Evolutionary conservation across 2,113 vertebrate species (phyloP), one percentile per base, ranked within the genome.

Genomic region (Neotoma lepida): DNA sequence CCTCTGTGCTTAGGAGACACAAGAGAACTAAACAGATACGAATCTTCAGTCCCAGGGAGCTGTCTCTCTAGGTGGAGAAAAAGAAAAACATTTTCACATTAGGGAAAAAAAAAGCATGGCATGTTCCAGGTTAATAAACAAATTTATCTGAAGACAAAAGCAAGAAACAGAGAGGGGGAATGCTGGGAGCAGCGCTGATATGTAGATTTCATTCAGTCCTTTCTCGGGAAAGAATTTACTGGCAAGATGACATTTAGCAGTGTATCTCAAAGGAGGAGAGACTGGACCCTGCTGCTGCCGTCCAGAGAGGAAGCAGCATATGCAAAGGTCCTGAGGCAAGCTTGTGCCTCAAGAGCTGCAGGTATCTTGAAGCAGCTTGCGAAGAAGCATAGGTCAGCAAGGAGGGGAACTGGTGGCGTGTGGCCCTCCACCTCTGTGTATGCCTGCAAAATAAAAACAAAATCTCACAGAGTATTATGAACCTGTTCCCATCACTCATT

Each of bases 21-120:
- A 18, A 28, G 46, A 49, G 87, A 90, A 35, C 51, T 54, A 76
- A 80, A n/a, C 9, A 61, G 64, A 49, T 35, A 54, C 78, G 68
- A 63, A 58, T 22, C 73, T 26, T 64, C 71, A 85, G 46, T 10
- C 46, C 64, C 22, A 4, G n/a, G 26, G 70, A 85, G 70, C 49
- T 95, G 88, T 90, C 46, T 66, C 80, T 91, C 41, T 49, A 73
- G 24, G 61, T 91, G 56, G 61, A 88, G 58, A 78, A 71, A 78
- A 71, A 80, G 14, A 74, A 56, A 51, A 35, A 56, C 13, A 10
- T 8, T 68, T 44, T 76, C n/a, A 68, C 56, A 30, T 41, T 12
- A 56, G 18, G 7, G 39, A 4, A n/a, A 73, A 4, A 71, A 12
- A 74, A 73, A 12, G 44, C 26, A 44, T 28, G 51, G 12, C 2